Percentiles rank a stretch among this genome's conserved stretches.
Conservation (phyloP, 2,797 vertebrate genomes). For the Sternarchorhynchus goeldii region DNA sequence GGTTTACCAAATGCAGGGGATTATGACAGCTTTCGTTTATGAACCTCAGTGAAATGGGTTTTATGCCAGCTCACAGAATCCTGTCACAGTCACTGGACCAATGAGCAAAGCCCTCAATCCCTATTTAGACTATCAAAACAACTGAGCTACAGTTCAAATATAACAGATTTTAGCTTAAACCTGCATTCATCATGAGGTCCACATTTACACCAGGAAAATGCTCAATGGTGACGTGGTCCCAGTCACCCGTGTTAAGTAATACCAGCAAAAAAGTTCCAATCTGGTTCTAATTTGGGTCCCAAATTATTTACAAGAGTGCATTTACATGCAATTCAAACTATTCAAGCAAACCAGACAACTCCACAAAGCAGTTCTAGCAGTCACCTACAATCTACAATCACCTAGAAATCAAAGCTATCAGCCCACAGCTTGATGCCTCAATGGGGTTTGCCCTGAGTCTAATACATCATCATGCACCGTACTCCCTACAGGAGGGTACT, state of each 20-base stretch:
- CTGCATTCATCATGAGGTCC: background rate
- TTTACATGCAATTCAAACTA: background rate
- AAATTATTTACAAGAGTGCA: background rate
- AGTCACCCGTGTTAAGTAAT: background rate
- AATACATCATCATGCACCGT: background rate
- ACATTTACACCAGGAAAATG: background rate
- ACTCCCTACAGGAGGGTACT: background rate
- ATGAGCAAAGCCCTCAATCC: too few species aligned
- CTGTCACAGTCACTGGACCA: too few species aligned
- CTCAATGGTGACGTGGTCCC: too few species aligned
- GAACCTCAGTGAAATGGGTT: too few species aligned
- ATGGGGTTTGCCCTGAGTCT: background rate
- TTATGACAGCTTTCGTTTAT: too few species aligned
- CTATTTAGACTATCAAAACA: too few species aligned
- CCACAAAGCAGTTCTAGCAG: too few species aligned
- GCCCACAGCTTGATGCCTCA: background rate
- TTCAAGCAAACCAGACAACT: too few species aligned
- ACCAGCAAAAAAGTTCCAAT: background rate
- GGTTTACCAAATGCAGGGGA: background rate
- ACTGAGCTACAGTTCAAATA: too few species aligned
- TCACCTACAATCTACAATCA: background rate
- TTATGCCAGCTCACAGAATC: too few species aligned
- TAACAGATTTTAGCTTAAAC: background rate
- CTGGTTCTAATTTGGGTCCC: background rate
- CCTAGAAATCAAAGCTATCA: slow-evolving; percentile 17